Conservation (phyloP, 2,888 invertebrate species). For the Chelonus formosanus region DNA sequence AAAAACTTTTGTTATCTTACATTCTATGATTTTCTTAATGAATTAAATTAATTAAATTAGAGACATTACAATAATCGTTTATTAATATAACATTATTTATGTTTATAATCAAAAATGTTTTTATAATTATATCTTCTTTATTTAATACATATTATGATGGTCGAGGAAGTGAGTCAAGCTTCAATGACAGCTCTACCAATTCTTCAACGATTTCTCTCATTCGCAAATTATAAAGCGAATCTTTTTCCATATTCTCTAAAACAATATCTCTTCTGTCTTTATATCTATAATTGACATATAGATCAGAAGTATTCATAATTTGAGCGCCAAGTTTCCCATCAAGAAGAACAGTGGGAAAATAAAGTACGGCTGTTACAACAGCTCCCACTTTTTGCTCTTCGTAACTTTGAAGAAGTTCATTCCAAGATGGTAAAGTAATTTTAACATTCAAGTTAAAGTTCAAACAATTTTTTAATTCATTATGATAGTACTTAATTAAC, state of each 20-base stretch:
- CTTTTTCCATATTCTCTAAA: constrained; percentile 45
- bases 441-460: constrained; percentile 28
- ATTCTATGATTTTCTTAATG: no score
- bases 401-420: constrained; percentile 49
- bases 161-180: constrained; percentile 44
- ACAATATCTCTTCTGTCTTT: constrained; percentile 47
- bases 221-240: constrained; percentile 46
- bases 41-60: no score
- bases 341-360: constrained; percentile 53
- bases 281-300: constrained; percentile 45
- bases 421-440: constrained; percentile 45
- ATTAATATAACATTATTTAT: no score
- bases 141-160: constrained; percentile 38
- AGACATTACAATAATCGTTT: no score
- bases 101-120: no score
- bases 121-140: no score
- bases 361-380: constrained; percentile 50
- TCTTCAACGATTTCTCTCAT: constrained; percentile 50
- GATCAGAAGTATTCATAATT: constrained; percentile 46
- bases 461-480: constrained; percentile 41
- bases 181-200: constrained; percentile 47
- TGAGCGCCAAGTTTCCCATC: constrained; percentile 45
- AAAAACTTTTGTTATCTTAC: no score
- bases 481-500: constrained; percentile 70
- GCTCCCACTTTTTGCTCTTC: constrained; percentile 56